Evolutionary conservation across 2,797 vertebrate genomes (phyloP).

Genomic region (Takifugu rubripes): DNA sequence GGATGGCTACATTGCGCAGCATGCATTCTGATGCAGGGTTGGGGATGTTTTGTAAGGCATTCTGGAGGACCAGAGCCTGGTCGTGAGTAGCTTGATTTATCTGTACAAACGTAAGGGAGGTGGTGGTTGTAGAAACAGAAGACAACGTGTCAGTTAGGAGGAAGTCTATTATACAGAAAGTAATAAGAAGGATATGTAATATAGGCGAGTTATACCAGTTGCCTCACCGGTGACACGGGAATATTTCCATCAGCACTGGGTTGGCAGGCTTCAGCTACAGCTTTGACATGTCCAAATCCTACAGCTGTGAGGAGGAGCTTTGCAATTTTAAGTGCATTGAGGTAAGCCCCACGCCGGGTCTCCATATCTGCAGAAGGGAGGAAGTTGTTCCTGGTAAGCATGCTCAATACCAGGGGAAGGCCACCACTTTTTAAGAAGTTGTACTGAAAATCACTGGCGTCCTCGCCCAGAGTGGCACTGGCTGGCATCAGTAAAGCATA

Average conservation of each 20-base stretch:
- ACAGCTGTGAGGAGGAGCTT: conserved; percentile 95
- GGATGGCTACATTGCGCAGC: conserved; percentile 98
- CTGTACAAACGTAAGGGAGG: conserved; percentile 66
- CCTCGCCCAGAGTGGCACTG: conserved; percentile 94
- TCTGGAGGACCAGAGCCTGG: conserved; percentile 97
- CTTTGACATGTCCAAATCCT: conserved; percentile 95
- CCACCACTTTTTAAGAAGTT: conserved; percentile 98
- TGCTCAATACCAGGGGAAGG: conserved; percentile 93
- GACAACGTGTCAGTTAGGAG: conserved; percentile 6
- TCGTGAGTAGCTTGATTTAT: conserved; percentile 97
- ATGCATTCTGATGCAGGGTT: conserved; percentile 98
- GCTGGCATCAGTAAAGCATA: conserved; percentile 99
- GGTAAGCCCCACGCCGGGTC: conserved; percentile 95
- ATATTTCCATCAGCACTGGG: conserved; percentile 90
- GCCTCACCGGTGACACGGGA: conserved; percentile 88
- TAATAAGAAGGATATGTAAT: not conserved
- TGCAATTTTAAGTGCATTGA: conserved; percentile 97
- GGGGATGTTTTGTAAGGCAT: conserved; percentile 97
- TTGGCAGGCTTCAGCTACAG: conserved; percentile 97
- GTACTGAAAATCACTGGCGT: conserved; percentile 97
- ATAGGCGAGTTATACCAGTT: not conserved
- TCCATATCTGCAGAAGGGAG: conserved; percentile 98
- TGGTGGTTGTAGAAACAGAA: conserved; percentile 12
- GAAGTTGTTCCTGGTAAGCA: conserved; percentile 99
- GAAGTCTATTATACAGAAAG: not conserved